Percentiles rank a stretch among this genome's conserved stretches.
Evolutionary conservation across 37 sponge, comb jelly and placozoan species (phyloP).

Genomic region (Geodia barretti): DNA sequence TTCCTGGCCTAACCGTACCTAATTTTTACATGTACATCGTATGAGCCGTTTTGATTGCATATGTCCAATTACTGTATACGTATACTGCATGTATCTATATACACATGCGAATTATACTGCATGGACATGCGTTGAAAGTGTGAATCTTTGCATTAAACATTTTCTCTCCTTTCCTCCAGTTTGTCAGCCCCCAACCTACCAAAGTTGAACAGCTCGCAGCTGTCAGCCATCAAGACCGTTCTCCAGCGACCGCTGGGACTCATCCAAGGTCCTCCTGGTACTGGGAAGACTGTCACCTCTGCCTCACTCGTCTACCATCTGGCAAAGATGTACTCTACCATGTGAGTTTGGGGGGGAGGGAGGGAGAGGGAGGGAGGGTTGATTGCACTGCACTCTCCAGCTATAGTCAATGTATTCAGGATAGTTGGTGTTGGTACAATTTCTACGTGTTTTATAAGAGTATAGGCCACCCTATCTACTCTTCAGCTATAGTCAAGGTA

Average conservation of each 20-base stretch:
- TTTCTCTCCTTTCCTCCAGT: constrained; percentile 11
- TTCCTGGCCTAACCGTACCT: no score
- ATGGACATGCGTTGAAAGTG: background rate
- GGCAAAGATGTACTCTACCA: constrained; percentile 51
- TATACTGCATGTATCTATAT: background rate
- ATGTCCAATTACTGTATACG: no score
- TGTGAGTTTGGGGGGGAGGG: constrained; percentile 38
- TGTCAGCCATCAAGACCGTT: constrained; percentile 91
- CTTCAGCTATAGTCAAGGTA: no score
- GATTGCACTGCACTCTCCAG: background rate
- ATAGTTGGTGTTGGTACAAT: background rate
- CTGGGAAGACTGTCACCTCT: constrained; percentile 99
- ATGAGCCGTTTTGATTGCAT: no score
- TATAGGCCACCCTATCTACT: no score
- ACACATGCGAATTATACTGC: constrained; percentile 1
- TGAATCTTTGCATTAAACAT: no score
- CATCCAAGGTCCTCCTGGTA: constrained; percentile 97
- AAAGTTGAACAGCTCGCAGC: constrained; percentile 91
- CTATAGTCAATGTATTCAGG: background rate
- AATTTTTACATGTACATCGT: no score
- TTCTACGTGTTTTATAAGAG: background rate
- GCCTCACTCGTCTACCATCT: constrained; percentile 97
- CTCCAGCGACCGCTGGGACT: constrained; percentile 93
- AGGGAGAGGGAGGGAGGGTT: constrained; percentile 32
- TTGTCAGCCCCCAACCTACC: constrained; percentile 89